phyloP scores from a whole-genome alignment of 2,113 vertebrate species.

The Excalfactoria chinensis region DNA sequence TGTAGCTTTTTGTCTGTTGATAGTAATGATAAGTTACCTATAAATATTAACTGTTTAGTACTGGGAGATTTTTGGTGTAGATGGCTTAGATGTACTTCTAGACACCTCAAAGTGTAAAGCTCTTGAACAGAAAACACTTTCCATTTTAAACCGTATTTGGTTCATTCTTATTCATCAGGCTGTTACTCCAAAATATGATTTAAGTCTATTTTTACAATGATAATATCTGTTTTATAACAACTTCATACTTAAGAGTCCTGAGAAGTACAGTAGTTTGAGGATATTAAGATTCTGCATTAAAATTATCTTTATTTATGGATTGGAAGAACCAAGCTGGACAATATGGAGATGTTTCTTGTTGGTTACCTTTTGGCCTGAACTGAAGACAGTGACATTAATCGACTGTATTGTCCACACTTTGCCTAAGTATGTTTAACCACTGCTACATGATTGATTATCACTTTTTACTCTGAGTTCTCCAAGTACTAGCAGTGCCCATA shows the following conservation, averaged over 20 bases:
- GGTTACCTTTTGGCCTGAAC: neutral
- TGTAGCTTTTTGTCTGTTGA: constrained; percentile 72
- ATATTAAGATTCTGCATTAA: neutral
- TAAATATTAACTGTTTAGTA: constrained; percentile 74
- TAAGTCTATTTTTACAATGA: neutral
- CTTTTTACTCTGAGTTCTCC: neutral
- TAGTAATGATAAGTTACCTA: constrained; percentile 72
- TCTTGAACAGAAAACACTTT: neutral
- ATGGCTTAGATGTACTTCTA: neutral
- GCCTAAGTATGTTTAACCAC: neutral
- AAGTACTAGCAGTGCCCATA: neutral
- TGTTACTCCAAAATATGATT: neutral
- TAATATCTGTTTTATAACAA: neutral
- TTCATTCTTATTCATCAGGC: neutral
- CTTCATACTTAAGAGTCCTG: neutral
- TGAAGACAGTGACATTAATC: neutral
- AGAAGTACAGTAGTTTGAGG: neutral
- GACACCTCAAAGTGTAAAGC: neutral
- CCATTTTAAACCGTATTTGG: neutral
- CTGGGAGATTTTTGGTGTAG: constrained; percentile 44
- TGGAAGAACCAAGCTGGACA: neutral
- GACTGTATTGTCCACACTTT: neutral
- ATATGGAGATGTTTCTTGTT: neutral
- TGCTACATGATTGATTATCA: neutral
- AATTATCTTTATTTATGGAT: neutral